phyloP scores from a whole-genome alignment of 2,888 invertebrate species.

The Hyalella azteca region DNA sequence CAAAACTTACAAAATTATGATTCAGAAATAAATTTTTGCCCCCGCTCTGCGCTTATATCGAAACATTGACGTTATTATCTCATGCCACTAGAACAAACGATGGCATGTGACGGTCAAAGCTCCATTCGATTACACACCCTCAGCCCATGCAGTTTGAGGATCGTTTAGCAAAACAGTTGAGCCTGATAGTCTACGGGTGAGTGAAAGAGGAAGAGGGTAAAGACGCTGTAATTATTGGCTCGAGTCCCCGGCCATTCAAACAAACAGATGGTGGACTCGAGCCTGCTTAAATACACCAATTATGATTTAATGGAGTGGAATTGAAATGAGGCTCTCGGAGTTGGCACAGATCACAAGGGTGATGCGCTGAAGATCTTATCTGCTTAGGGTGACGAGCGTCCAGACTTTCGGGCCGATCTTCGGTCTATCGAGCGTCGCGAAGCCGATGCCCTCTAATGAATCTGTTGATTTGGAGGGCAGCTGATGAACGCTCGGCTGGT shows the following conservation, averaged over 20 bases:
- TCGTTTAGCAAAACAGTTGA: conserved; percentile 33
- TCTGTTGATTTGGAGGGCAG: background rate
- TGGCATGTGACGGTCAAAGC: too few species aligned
- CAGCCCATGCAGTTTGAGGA: background rate
- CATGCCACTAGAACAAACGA: too few species aligned
- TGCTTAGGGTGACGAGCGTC: background rate
- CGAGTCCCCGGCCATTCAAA: conserved; percentile 31
- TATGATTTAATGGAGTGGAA: conserved; percentile 37
- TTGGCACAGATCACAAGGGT: conserved; percentile 34
- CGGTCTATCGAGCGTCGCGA: background rate
- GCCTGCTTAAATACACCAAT: conserved; percentile 36
- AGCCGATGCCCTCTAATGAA: background rate
- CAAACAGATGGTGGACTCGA: conserved; percentile 34
- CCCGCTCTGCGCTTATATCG: too few species aligned
- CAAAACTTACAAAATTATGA: too few species aligned
- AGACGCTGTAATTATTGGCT: conserved; percentile 28
- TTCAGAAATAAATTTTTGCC: too few species aligned
- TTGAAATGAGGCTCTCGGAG: conserved; percentile 33
- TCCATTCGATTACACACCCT: too few species aligned
- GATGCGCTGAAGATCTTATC: conserved; percentile 32
- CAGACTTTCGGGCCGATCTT: background rate
- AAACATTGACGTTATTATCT: too few species aligned
- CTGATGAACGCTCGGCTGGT: background rate
- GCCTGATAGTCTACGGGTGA: conserved; percentile 13
- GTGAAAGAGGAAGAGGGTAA: background rate